Conservation (phyloP, 1,140 invertebrate genomes). For the Diuraphis noxia region DNA sequence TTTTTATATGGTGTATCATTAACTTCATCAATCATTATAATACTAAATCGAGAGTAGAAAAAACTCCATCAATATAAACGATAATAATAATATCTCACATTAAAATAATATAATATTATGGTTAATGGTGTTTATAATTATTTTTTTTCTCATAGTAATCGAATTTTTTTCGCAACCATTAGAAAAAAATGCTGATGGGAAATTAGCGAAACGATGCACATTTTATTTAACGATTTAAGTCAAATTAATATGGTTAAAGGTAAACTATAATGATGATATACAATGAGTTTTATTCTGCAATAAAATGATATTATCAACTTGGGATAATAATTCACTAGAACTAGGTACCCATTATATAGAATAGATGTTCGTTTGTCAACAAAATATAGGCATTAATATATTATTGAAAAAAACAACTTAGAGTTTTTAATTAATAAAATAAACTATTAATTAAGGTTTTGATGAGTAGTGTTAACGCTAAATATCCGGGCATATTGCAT, state of each 20-base stretch:
- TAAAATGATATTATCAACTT: neutral
- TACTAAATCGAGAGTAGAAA: neutral
- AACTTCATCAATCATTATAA: neutral
- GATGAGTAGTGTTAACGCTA: no score
- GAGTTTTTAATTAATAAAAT: no score
- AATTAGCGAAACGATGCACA: neutral
- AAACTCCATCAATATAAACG: neutral
- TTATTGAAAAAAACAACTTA: neutral
- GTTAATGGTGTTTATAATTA: neutral
- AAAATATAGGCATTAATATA: neutral
- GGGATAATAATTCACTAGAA: neutral
- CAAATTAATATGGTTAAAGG: neutral
- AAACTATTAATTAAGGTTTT: no score
- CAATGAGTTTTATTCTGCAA: neutral
- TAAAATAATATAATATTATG: neutral
- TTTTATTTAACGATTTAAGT: neutral
- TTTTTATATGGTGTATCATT: neutral
- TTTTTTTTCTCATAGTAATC: neutral
- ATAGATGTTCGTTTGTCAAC: neutral
- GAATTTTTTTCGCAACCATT: neutral
- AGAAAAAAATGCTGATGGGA: neutral
- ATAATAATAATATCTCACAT: neutral
- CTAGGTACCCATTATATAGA: neutral
- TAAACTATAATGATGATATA: no score
- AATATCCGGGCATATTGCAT: no score